Evolutionary conservation across 2,797 vertebrate genomes (phyloP).

Genomic region (Tachyglossus aculeatus): DNA sequence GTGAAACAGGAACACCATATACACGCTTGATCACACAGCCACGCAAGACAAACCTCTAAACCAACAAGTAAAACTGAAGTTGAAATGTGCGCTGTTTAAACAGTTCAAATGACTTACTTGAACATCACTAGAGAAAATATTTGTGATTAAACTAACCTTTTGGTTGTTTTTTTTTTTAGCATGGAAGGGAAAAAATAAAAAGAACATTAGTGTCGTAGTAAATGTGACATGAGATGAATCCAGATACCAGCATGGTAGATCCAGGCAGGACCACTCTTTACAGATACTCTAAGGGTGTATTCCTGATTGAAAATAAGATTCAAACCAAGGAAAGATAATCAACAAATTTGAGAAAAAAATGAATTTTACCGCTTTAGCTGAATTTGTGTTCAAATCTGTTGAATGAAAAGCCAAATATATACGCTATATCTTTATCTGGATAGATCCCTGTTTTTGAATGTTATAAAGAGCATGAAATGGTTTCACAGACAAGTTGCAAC

Average conservation of each 20-base stretch:
- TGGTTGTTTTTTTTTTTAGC: no score
- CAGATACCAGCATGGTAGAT: constrained; percentile 51
- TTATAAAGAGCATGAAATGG: constrained; percentile 71
- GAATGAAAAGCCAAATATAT: constrained; percentile 41
- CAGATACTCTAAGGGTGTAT: neutral
- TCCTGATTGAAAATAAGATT: neutral
- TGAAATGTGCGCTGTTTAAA: constrained; percentile 5
- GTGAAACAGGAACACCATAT: constrained; percentile 30
- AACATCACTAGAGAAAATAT: constrained; percentile 2
- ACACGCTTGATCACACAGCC: constrained; percentile 43
- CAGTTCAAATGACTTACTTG: constrained; percentile 30
- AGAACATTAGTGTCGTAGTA: constrained; percentile 46
- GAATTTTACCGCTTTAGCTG: constrained; percentile 7
- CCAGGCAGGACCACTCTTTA: neutral
- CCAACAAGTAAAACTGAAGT: constrained; percentile 6
- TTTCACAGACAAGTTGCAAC: constrained; percentile 76
- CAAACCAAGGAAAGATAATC: constrained; percentile 13
- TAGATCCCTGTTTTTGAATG: constrained; percentile 56
- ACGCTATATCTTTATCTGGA: constrained; percentile 68
- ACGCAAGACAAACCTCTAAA: constrained; percentile 27
- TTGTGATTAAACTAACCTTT: constrained; percentile 43
- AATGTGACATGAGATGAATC: constrained; percentile 63
- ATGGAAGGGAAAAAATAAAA: constrained; percentile 21
- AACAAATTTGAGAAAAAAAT: constrained; percentile 8
- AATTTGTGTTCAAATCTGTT: constrained; percentile 25